phyloP scores from a whole-genome alignment of 2,113 vertebrate genomes.

The Antechinus stuartii region DNA sequence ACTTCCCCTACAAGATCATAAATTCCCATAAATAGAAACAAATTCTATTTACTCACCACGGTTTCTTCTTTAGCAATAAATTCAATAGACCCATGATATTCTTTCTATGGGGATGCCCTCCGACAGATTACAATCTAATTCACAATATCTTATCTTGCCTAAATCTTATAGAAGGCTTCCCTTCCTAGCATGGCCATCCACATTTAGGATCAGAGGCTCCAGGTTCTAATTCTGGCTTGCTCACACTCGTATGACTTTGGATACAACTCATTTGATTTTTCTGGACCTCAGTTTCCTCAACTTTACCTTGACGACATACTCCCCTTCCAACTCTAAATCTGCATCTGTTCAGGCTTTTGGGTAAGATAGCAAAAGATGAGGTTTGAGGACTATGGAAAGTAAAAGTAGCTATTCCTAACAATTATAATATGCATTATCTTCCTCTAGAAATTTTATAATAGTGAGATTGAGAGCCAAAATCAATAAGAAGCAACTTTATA shows the following conservation, averaged over 20 bases:
- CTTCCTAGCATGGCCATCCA: background rate
- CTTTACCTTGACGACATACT: background rate
- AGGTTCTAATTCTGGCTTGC: background rate
- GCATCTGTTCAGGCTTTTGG: background rate
- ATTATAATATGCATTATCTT: background rate
- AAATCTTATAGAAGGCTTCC: background rate
- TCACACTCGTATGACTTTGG: background rate
- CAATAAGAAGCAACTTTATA: background rate
- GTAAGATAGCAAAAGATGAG: background rate
- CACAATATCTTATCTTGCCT: background rate
- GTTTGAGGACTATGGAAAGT: background rate
- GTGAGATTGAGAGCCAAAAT: conserved; percentile 45
- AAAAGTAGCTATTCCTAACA: background rate
- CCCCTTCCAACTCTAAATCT: background rate
- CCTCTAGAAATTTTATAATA: background rate
- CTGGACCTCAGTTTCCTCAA: background rate
- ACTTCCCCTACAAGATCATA: background rate
- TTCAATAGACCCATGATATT: background rate
- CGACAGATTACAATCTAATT: background rate
- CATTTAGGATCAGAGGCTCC: background rate
- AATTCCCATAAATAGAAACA: background rate
- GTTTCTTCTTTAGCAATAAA: background rate
- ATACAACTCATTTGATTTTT: background rate
- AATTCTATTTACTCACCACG: background rate
- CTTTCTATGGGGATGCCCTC: background rate